A percentile compares a stretch with the other conserved stretches of the same genome.
These are phyloP conservation scores for Sula dactylatra DNA, from an alignment of 2,113 vertebrate genomes.

Conservation along the genomic window DNA sequence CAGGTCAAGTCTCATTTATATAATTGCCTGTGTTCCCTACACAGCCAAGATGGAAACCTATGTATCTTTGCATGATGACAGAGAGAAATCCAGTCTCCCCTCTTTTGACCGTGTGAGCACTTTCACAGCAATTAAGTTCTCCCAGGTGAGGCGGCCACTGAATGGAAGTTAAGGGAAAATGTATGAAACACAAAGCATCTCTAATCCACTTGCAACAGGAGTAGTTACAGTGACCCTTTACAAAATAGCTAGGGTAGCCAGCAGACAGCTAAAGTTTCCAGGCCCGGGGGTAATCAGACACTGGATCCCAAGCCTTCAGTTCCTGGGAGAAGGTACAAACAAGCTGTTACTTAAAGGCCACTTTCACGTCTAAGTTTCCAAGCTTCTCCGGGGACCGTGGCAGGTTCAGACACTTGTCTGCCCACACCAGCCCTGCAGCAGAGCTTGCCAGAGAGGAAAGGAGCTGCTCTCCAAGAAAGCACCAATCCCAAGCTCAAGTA, in stretches of 20 bases:
- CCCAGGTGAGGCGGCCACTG: not conserved
- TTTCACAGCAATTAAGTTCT: not conserved
- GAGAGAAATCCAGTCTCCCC: not conserved
- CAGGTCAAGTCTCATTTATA: not conserved
- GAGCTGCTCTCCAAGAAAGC: not conserved
- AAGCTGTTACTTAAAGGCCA: slow-evolving; percentile 33
- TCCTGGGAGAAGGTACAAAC: slow-evolving; percentile 26
- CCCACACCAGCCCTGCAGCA: not conserved
- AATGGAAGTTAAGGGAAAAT: not conserved
- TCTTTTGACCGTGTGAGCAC: not conserved
- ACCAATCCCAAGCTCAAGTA: not conserved
- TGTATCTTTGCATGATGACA: not conserved
- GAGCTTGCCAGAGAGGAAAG: not conserved
- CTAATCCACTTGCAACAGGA: not conserved
- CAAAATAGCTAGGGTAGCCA: not conserved
- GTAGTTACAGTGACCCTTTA: not conserved
- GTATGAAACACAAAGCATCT: not conserved
- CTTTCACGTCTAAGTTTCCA: slow-evolving; percentile 35
- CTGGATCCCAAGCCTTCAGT: not conserved
- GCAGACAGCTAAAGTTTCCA: slow-evolving; percentile 29
- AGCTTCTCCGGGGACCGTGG: rapidly evolving
- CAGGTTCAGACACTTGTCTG: not conserved
- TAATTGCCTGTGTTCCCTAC: not conserved
- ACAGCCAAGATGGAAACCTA: not conserved
- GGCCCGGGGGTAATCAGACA: not conserved